Percentiles rank a stretch among this genome's conserved stretches.
These are phyloP conservation scores for Cliona cf. orientalis DNA, from an alignment of 37 sponge, comb jelly and placozoan species.

Conservation along the genomic window DNA sequence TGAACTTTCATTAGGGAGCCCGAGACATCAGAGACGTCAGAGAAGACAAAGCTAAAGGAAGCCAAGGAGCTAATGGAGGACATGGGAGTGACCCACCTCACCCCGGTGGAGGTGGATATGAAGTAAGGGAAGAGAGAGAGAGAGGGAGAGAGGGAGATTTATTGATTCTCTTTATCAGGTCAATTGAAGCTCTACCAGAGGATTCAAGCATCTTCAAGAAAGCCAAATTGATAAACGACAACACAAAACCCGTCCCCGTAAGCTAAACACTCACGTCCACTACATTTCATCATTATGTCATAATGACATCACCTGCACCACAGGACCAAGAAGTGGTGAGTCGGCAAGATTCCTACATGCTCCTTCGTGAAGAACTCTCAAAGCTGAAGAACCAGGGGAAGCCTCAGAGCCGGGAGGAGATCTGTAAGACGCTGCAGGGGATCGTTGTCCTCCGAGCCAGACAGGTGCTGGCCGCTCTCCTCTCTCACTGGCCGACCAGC, in stretches of 20 bases:
- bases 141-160: background rate
- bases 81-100: conserved; percentile 59
- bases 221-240: too few species aligned
- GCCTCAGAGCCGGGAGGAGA: conserved; percentile 6
- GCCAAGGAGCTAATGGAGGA: conserved; percentile 56
- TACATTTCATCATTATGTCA: background rate
- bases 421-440: conserved; percentile 49
- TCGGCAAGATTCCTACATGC: conserved; percentile 55
- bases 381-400: conserved; percentile 26
- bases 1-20: too few species aligned
- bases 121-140: conserved; percentile 7
- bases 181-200: conserved; percentile 26
- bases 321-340: background rate
- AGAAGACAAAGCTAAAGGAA: conserved; percentile 19
- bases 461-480: conserved; percentile 45
- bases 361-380: conserved; percentile 44
- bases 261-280: background rate
- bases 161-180: conserved; percentile 4
- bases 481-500: conserved; percentile 49
- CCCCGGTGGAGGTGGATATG: conserved; percentile 36
- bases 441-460: conserved; percentile 67
- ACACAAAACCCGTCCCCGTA: background rate
- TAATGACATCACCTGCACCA: background rate
- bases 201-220: conserved; percentile 39
- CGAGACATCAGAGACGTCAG: background rate